Conservation (phyloP, 1,140 invertebrate genomes). For the Trichoplusia ni region DNA sequence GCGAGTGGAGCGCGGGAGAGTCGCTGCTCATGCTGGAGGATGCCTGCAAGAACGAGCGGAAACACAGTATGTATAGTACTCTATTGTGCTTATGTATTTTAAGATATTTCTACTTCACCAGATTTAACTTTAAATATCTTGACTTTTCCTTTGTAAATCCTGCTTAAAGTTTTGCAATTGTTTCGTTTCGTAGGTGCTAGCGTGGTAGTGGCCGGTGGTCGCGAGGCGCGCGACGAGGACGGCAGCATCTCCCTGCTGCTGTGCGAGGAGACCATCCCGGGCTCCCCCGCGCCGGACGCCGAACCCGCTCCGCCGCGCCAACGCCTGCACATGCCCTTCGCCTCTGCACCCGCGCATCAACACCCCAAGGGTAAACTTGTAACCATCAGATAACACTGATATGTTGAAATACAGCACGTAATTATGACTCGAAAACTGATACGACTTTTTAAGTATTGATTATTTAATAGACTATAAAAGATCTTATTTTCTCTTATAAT, state of each 20-base stretch:
- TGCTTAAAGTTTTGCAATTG: no score
- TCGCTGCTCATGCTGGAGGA: slow-evolving; percentile 77
- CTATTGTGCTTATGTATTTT: background rate
- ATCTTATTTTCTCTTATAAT: no score
- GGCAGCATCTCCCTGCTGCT: slow-evolving; percentile 85
- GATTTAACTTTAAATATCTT: no score
- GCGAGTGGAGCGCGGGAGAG: slow-evolving; percentile 75
- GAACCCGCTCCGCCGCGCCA: slow-evolving; percentile 69
- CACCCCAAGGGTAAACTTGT: slow-evolving; percentile 48
- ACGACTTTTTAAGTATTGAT: no score
- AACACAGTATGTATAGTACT: slow-evolving; percentile 55
- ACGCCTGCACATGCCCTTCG: slow-evolving; percentile 72
- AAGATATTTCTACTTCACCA: no score
- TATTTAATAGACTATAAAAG: no score
- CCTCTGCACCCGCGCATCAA: slow-evolving; percentile 82
- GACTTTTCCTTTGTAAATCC: no score
- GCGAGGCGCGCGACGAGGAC: slow-evolving; percentile 61
- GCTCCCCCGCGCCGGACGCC: slow-evolving; percentile 88
- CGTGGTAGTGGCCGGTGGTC: slow-evolving; percentile 66
- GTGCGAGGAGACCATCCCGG: slow-evolving; percentile 94
- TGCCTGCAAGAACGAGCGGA: slow-evolving; percentile 74
- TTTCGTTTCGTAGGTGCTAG: slow-evolving; percentile 50
- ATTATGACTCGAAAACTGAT: no score
- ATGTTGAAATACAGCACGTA: no score
- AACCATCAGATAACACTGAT: no score